A percentile compares a stretch with the other conserved stretches of the same genome.
phyloP scores from a whole-genome alignment of 2,888 invertebrate genomes.

The Achlya flavicornis region DNA sequence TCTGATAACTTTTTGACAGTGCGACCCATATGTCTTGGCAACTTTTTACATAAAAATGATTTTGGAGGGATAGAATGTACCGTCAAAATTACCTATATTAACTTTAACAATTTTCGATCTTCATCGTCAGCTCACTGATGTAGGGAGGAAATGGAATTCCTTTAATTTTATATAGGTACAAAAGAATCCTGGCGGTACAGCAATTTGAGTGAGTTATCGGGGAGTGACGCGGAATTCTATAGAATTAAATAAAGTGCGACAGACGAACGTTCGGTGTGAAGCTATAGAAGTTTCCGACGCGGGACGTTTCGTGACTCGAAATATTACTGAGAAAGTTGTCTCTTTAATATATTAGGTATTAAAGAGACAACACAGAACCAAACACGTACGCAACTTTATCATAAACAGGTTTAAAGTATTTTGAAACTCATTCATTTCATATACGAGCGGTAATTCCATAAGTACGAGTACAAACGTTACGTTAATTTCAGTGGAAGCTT shows the following conservation, averaged over 20 bases:
- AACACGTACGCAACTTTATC: slow-evolving; percentile 21
- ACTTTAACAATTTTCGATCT: slow-evolving; percentile 37
- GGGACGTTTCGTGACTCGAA: slow-evolving; percentile 35
- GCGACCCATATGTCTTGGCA: too few species aligned
- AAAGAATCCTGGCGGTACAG: slow-evolving; percentile 53
- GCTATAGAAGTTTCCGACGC: slow-evolving; percentile 38
- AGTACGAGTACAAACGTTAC: neutral
- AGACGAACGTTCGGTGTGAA: slow-evolving; percentile 38
- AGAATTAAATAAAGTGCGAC: slow-evolving; percentile 58
- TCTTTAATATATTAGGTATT: slow-evolving; percentile 1
- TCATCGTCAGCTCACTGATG: slow-evolving; percentile 42
- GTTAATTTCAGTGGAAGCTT: neutral
- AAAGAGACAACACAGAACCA: slow-evolving; percentile 17
- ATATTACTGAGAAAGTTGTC: slow-evolving; percentile 26
- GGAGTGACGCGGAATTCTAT: slow-evolving; percentile 47
- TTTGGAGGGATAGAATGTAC: too few species aligned
- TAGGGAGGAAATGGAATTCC: slow-evolving; percentile 61
- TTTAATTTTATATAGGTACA: slow-evolving; percentile 60
- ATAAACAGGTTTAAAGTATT: neutral
- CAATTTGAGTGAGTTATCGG: slow-evolving; percentile 63
- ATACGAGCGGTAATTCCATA: neutral
- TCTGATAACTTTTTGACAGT: too few species aligned
- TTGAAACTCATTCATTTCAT: neutral
- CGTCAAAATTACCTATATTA: slow-evolving; percentile 50
- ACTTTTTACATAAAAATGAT: too few species aligned